phyloP scores from a whole-genome alignment of 2,797 vertebrate genomes.

The Lagodon rhomboides region DNA sequence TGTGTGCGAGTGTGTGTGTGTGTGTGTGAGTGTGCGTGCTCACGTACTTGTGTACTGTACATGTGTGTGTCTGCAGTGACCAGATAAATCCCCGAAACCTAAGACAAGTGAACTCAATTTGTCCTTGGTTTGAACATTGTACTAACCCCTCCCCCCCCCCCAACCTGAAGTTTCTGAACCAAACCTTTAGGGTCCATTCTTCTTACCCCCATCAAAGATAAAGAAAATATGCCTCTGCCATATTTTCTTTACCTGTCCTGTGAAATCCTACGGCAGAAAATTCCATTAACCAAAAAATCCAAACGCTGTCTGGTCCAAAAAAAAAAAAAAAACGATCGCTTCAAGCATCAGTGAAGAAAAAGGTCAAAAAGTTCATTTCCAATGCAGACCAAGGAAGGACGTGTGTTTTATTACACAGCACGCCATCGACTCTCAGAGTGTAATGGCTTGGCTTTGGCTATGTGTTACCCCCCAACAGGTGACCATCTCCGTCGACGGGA shows the following conservation, averaged over 20 bases:
- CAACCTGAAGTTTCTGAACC: constrained; percentile 84
- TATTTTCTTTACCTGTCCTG: constrained; percentile 91
- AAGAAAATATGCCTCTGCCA: constrained; percentile 89
- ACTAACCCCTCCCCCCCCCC: constrained; percentile 86
- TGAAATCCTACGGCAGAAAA: constrained; percentile 83
- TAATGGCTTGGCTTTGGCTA: constrained; percentile 84
- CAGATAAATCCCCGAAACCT: constrained; percentile 82
- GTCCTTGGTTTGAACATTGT: constrained; percentile 90
- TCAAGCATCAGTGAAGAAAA: constrained; percentile 62
- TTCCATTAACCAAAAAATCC: constrained; percentile 78
- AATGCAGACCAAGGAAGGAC: constrained; percentile 82
- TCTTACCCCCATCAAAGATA: constrained; percentile 90
- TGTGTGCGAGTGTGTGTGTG: constrained; percentile 80
- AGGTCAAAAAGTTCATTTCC: constrained; percentile 55
- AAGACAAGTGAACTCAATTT: constrained; percentile 88
- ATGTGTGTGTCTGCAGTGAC: constrained; percentile 88
- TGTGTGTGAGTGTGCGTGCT: constrained; percentile 35
- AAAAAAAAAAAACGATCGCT: constrained; percentile 65
- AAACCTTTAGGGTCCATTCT: constrained; percentile 88
- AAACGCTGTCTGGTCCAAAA: constrained; percentile 84
- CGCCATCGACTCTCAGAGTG: constrained; percentile 62
- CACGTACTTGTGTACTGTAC: constrained; percentile 62
- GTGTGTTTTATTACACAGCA: constrained; percentile 67
- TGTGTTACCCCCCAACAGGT: constrained; percentile 96
- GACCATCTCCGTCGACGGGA: constrained; percentile 98